These are phyloP conservation scores for Hemiscyllium ocellatum DNA, from an alignment of 2,113 vertebrate genomes.

Conservation along the genomic window DNA sequence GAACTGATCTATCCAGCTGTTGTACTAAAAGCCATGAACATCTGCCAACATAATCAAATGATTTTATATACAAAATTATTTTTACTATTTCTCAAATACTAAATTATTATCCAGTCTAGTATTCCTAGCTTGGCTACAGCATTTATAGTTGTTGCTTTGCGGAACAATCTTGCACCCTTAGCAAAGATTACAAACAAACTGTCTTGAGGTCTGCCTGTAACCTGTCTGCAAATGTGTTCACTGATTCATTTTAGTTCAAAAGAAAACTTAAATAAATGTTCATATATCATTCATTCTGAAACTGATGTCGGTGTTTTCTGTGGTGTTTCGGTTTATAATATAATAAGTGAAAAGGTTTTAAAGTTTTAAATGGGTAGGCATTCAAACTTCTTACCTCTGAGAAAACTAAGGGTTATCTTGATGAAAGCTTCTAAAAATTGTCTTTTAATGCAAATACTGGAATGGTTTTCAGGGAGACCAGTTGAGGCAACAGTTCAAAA, in stretches of 20 bases:
- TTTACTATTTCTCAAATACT: neutral
- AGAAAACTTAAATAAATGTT: neutral
- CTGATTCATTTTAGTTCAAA: neutral
- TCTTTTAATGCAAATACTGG: neutral
- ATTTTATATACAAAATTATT: neutral
- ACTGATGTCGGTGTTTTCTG: neutral
- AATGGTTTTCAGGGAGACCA: neutral
- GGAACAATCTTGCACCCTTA: neutral
- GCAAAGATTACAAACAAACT: neutral
- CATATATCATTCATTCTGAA: constrained; percentile 24
- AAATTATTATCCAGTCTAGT: neutral
- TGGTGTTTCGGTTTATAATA: neutral
- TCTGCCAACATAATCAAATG: neutral
- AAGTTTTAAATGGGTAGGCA: neutral
- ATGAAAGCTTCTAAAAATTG: neutral
- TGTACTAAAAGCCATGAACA: neutral
- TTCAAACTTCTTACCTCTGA: neutral
- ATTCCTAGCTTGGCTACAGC: neutral
- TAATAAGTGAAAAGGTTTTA: neutral
- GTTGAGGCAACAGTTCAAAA: neutral
- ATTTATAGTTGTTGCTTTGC: neutral
- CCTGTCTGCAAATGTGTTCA: neutral
- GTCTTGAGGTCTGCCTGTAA: neutral
- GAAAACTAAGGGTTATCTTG: neutral
- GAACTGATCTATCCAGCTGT: neutral